A percentile compares a stretch with the other conserved stretches of the same genome.
Evolutionary conservation across 2,888 invertebrate species (phyloP).

Genomic region (Volucella zonaria): DNA sequence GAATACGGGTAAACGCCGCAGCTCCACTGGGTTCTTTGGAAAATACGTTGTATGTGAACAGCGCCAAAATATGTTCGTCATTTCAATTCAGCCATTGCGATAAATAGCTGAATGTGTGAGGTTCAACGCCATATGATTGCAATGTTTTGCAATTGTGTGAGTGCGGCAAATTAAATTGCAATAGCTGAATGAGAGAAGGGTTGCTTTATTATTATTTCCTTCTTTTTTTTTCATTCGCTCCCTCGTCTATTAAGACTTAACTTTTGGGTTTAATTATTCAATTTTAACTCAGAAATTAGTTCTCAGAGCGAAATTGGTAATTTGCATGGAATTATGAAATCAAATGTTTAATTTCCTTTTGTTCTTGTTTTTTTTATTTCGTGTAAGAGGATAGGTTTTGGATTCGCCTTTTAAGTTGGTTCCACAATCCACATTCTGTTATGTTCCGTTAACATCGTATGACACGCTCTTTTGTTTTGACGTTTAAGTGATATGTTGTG

Average conservation of each 20-base stretch:
- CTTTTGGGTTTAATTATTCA: too few relatives aligned
- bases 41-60: conserved; percentile 74
- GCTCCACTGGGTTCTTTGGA: conserved; percentile 76
- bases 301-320: too few relatives aligned
- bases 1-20: conserved; percentile 76
- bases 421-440: conserved; percentile 11
- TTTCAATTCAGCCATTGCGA: conserved; percentile 64
- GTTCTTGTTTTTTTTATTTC: too few relatives aligned
- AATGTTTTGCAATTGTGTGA: conserved; percentile 29
- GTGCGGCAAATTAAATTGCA: conserved; percentile 21
- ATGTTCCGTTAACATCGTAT: background rate
- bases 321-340: too few relatives aligned
- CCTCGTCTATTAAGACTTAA: too few relatives aligned
- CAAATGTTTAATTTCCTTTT: too few relatives aligned
- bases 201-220: conserved; percentile 7
- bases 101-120: conserved; percentile 69
- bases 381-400: too few relatives aligned
- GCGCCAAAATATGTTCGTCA: conserved; percentile 73
- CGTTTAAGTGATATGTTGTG: too few relatives aligned
- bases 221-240: background rate
- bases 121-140: conserved; percentile 73
- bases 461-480: too few relatives aligned
- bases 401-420: background rate
- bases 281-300: too few relatives aligned
- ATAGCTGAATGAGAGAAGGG: conserved; percentile 48